Evolutionary conservation across 2,113 vertebrate genomes (phyloP), one percentile per base, ranked within the genome.

Genomic region (Elaphurus davidianus): DNA sequence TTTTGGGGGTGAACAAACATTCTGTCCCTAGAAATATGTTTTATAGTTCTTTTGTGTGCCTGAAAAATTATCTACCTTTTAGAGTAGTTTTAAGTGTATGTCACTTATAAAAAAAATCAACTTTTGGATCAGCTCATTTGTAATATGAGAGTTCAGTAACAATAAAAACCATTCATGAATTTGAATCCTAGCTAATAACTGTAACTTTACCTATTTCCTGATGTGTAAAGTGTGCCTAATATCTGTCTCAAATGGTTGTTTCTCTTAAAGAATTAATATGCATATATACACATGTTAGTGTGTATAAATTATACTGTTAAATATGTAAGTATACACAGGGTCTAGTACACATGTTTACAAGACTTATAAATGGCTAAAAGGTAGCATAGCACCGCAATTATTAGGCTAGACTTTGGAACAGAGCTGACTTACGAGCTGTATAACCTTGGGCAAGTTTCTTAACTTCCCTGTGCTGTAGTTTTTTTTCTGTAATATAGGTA

Each of bases 131-230:
- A 78, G 17, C 7, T 87, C 50, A 74, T 81, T 88, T 96, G 13
- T 93, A 79, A 94, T 96, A 86, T 82, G n/a, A 6, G 36, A 16
- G 47, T 91, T 96, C 30, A 82, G 6, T 94, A 92, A 90, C 19
- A 83, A 62, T 90, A 90, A 74, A 92, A 96, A 36, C 14, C 50
- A 95, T 90, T 87, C 57, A 57, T 96, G 85, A 85, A 89, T 64
- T 57, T 94, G 23, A 95, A 86, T 85, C 45, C 28, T 50, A 76
- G 36, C 36, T 94, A 76, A 76, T 95, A 95, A 64, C 21, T 91
- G 7, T 85, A 36, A 52, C 52, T 87, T 86, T 96, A 28, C 84
- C 54, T 84, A 3, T 85, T 52, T 93, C 33, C 54, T 97, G 19
- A 52, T 62, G 2, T 33, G 25, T 92, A 95, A 96, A 87, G 40